Percentiles rank a stretch among this genome's conserved stretches.
Conservation (phyloP, 2,113 vertebrate species). For the Paralichthys olivaceus region DNA sequence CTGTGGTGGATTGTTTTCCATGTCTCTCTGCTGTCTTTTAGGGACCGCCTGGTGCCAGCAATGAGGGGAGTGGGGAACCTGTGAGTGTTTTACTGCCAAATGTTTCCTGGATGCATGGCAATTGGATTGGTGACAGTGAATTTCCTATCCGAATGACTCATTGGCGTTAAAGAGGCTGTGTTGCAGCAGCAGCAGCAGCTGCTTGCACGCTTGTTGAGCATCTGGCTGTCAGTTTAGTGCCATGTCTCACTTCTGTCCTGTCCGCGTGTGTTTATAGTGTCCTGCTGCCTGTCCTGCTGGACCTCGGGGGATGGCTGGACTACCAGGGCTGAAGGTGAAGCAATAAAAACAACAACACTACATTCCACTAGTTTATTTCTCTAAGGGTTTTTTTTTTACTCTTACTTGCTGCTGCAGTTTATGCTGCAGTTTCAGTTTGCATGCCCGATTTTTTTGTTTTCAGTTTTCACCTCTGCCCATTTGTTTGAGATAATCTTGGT, state of each 20-base stretch:
- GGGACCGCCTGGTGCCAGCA: conserved; percentile 80
- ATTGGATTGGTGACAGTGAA: conserved; percentile 28
- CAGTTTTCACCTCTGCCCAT: too few species aligned
- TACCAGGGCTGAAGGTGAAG: conserved; percentile 84
- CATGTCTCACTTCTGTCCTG: neutral
- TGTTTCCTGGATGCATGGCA: conserved; percentile 55
- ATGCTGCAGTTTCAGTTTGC: too few species aligned
- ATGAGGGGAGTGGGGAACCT: conserved; percentile 83
- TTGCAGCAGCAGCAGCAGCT: neutral
- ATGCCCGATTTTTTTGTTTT: too few species aligned
- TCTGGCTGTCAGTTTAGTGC: conserved; percentile 1
- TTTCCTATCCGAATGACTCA: conserved; percentile 21
- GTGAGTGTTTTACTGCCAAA: conserved; percentile 77
- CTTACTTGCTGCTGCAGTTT: too few species aligned
- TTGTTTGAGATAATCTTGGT: too few species aligned
- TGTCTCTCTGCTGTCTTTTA: conserved; percentile 77
- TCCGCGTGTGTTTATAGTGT: conserved; percentile 72
- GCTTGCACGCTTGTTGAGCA: neutral
- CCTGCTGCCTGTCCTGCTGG: conserved; percentile 83
- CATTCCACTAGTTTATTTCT: neutral
- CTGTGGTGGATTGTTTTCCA: conserved; percentile 51
- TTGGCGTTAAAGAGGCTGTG: neutral
- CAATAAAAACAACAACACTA: neutral
- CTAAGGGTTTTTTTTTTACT: too few species aligned
- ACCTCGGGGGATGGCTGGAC: conserved; percentile 80